Conservation (phyloP, 2,797 vertebrate genomes). For the Botia almorhae region DNA sequence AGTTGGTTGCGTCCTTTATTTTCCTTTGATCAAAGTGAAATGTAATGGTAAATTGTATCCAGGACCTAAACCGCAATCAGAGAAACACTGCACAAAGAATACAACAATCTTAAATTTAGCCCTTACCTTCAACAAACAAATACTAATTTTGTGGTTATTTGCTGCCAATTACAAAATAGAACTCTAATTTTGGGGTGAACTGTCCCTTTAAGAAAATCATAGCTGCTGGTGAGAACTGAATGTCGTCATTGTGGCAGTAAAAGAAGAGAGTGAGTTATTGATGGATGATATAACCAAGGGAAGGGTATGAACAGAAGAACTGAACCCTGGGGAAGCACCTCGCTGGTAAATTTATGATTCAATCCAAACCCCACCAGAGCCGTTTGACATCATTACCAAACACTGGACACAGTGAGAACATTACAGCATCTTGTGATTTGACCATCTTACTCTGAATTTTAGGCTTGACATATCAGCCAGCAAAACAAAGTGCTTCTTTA, state of each 20-base stretch:
- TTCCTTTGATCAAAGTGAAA: neutral
- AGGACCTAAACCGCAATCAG: neutral
- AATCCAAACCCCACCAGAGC: neutral
- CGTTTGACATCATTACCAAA: neutral
- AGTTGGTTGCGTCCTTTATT: neutral
- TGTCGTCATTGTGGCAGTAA: neutral
- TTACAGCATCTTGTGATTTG: constrained; percentile 1
- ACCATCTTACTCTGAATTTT: neutral
- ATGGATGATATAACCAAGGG: neutral
- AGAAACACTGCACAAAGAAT: neutral
- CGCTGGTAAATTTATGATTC: neutral
- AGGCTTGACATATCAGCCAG: constrained; percentile 44
- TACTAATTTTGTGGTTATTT: neutral
- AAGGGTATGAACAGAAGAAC: neutral
- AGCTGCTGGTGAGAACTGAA: neutral
- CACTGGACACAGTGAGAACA: neutral
- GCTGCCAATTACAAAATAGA: neutral
- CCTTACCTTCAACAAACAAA: neutral
- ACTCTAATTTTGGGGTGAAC: neutral
- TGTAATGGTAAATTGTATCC: neutral
- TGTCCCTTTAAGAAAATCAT: constrained; percentile 7
- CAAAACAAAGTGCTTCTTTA: constrained; percentile 51
- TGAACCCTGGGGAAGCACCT: constrained; percentile 4
- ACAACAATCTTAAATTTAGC: neutral
- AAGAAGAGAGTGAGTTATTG: neutral